Evolutionary conservation across 2,113 vertebrate genomes (phyloP), one percentile per base, ranked within the genome.

Genomic region (Lontra canadensis): DNA sequence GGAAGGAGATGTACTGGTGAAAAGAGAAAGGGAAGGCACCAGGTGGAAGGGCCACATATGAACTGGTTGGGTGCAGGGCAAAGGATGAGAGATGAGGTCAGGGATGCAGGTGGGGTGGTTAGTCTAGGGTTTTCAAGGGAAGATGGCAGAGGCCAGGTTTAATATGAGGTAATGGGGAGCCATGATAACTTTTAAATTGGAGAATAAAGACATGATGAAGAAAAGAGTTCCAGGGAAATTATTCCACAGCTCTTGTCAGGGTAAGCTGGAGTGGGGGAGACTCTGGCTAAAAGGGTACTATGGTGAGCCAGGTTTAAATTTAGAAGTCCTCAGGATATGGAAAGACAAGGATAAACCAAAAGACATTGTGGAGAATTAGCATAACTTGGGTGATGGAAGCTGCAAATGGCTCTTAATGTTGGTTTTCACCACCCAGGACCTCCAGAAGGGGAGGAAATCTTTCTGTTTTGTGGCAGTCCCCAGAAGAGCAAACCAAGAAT

Each of bases 181-280:
- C 15, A 26, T 26, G 76, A 29, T 5, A 36, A 25, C 26, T 39
- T 90, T 86, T 69, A 52, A 21, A 29, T 29, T 90, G 36, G 42
- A 89, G 36, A 96, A 83, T 42, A 91, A 85, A 36, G 91, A 81
- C 36, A 73, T 34, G 42, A 67, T 20, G 7, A 79, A 39, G 55
- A 65, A 88, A 57, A 88, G 34, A 82, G 57, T 42, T 69, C 25
- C 36, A 95, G 52, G 44, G 83, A 93, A 86, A 83, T 89, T 65
- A 88, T 63, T 96, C 76, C 94, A 59, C 25, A 92, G 86, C 44
- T 93, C 13, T 69, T 79, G 42, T 71, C 71, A 73, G 36, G 55
- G 39, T 1, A 17, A 82, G 65, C 36, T 88, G 39, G 36, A 85
- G 34, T 3, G 1, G 49, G 59, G 65, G 21, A 79, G n/a, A 80